Base-by-base conservation (phyloP, 2,113 vertebrate species). In the Bubo scandiacus region DNA sequence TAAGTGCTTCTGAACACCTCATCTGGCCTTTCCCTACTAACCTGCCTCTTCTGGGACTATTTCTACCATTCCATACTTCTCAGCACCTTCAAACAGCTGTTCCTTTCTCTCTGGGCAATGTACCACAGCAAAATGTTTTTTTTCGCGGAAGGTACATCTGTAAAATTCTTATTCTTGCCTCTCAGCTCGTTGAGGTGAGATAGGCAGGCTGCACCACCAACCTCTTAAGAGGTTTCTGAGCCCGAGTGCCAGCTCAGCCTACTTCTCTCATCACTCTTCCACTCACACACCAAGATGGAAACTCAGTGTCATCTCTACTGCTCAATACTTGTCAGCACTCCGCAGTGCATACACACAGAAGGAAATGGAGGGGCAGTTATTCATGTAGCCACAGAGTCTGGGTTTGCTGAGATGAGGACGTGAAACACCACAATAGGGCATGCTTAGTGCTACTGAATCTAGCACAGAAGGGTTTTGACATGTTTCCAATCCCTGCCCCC, bases 21-120 rank as follows among this genome's bases (percentile, higher is more conserved):
- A 75, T 84, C 73, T 97, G 43, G 36, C 49, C 21, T 89, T 92
- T 85, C 40, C 62, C 70, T 91, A 40, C 66, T 90, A 90, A 72
- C 81, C 51, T 87, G 30, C 21, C 66, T 91, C 91, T 91, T 91
- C 78, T 87, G 87, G 92, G 73, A 88, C 58, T 70, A 16, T 45
- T 96, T 89, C 66, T 79, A 86, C 78, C 32, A 47, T 92, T 85
- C 42, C 32, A 5, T 54, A n/a, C 26, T 58, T 73, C 91, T 94
- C 38, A 10, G 62, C 91, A 91, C 89, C 74, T 96, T 80, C 74
- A 55, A 63, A 67, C 84, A 95, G 81, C 81, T 96, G 70, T 54
- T 90, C 49, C 68, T n/a, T 58, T 72, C 81, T 62, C 81, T 73
- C 66, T 82, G 54, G 42, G 54, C 62, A 54, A n/a, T 5, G 57